These are phyloP conservation scores for Acheta domesticus DNA, from an alignment of 2,888 invertebrate genomes.

Conservation along the genomic window DNA sequence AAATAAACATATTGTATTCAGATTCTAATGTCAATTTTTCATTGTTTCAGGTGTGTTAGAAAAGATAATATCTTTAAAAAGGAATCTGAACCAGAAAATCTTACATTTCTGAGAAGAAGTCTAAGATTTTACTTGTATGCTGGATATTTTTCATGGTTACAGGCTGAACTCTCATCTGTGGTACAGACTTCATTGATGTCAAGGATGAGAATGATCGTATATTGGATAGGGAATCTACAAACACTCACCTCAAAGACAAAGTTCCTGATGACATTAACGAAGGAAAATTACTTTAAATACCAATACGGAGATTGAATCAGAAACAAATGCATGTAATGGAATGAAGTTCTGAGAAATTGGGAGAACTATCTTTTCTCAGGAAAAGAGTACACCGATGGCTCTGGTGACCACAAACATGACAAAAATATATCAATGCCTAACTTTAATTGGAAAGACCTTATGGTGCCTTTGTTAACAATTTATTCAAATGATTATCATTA, in stretches of 20 bases:
- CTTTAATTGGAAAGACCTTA: background rate
- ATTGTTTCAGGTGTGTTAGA: background rate
- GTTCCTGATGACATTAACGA: no score
- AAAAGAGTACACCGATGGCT: background rate
- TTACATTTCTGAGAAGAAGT: slow-evolving; percentile 2
- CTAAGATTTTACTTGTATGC: slow-evolving; percentile 19
- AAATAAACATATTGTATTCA: no score
- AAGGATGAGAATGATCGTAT: no score
- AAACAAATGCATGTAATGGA: no score
- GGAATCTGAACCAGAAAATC: background rate
- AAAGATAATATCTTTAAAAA: background rate
- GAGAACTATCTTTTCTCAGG: no score
- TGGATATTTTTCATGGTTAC: slow-evolving; percentile 19
- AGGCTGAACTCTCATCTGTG: background rate
- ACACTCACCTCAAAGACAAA: no score
- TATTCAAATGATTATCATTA: background rate
- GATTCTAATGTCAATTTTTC: background rate
- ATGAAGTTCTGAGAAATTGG: no score
- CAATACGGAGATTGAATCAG: no score
- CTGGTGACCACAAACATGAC: background rate
- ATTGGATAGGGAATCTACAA: no score
- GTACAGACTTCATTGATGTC: no score
- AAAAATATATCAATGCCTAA: background rate
- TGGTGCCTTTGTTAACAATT: background rate
- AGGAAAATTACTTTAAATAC: no score